Evolutionary conservation across 2,888 invertebrate species (phyloP).

Genomic region (Drosophila mimetica): DNA sequence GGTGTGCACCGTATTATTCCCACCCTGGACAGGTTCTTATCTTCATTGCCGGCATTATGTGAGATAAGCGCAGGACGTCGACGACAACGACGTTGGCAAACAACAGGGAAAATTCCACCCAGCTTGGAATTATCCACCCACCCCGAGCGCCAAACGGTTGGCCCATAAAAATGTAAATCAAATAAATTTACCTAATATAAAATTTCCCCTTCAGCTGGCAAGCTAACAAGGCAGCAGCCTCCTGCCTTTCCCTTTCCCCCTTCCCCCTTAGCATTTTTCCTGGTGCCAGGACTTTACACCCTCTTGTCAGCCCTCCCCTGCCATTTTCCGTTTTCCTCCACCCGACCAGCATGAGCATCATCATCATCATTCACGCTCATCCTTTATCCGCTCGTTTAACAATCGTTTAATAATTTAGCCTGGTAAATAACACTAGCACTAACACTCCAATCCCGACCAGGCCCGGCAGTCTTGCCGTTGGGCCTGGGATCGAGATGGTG

Average conservation of each 20-base stretch:
- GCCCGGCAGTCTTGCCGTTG: constrained; percentile 28
- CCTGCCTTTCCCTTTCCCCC: constrained; percentile 12
- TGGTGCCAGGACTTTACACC: constrained; percentile 35
- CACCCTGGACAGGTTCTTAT: constrained; percentile 68
- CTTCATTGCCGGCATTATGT: constrained; percentile 74
- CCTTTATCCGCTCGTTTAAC: constrained; percentile 81
- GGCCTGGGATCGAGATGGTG: constrained; percentile 21
- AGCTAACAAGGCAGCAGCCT: constrained; percentile 40
- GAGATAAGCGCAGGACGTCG: constrained; percentile 71
- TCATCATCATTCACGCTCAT: constrained; percentile 81
- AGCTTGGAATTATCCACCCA: constrained; percentile 22
- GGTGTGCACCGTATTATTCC: constrained; percentile 26
- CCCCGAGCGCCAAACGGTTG: constrained; percentile 47
- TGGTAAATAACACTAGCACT: constrained; percentile 82
- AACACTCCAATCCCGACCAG: constrained; percentile 49
- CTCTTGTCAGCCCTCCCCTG: constrained; percentile 23
- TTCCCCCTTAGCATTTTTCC: constrained; percentile 12
- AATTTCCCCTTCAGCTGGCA: constrained; percentile 75
- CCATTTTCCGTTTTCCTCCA: constrained; percentile 14
- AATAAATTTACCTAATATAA: constrained; percentile 82
- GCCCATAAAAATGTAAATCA: constrained; percentile 80
- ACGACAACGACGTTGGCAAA: constrained; percentile 58
- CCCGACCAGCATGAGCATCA: constrained; percentile 50
- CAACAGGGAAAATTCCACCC: constrained; percentile 54
- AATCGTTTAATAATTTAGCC: constrained; percentile 82